Evolutionary conservation across 2,888 invertebrate species (phyloP).

Genomic region (Eilema caniola): DNA sequence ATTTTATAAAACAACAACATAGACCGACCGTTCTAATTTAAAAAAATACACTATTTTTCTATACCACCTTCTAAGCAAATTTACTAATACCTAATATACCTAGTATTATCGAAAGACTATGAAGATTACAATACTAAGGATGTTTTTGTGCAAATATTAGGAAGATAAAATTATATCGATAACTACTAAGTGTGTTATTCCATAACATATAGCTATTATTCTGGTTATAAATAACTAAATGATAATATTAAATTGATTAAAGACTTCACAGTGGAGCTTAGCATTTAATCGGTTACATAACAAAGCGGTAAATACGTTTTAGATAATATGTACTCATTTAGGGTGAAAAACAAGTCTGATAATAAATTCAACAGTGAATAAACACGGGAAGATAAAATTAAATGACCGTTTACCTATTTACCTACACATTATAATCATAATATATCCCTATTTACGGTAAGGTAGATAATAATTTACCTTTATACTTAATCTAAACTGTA

Average conservation of each 20-base stretch:
- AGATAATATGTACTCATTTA: conserved; percentile 23
- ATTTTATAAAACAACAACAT: neutral
- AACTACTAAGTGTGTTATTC: neutral
- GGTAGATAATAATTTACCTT: neutral
- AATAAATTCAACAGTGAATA: conserved; percentile 10
- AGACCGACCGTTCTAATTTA: neutral
- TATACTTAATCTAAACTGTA: neutral
- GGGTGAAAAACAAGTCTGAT: conserved; percentile 8
- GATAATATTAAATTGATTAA: neutral
- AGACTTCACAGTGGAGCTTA: neutral
- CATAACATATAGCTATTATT: neutral
- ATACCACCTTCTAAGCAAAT: neutral
- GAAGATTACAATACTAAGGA: neutral
- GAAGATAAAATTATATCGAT: neutral
- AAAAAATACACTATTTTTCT: neutral
- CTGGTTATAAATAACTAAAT: neutral
- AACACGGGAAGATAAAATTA: conserved; percentile 9
- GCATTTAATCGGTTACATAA: conserved; percentile 19
- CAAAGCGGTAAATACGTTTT: conserved; percentile 42
- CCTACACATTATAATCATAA: conserved; percentile 5
- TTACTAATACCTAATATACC: neutral
- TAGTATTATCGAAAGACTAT: neutral
- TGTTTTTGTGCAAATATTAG: neutral
- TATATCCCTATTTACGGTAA: conserved; percentile 18
- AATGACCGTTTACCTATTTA: conserved; percentile 12